Conservation (phyloP, 2,797 vertebrate genomes). For the Emydoidea blandingii region DNA sequence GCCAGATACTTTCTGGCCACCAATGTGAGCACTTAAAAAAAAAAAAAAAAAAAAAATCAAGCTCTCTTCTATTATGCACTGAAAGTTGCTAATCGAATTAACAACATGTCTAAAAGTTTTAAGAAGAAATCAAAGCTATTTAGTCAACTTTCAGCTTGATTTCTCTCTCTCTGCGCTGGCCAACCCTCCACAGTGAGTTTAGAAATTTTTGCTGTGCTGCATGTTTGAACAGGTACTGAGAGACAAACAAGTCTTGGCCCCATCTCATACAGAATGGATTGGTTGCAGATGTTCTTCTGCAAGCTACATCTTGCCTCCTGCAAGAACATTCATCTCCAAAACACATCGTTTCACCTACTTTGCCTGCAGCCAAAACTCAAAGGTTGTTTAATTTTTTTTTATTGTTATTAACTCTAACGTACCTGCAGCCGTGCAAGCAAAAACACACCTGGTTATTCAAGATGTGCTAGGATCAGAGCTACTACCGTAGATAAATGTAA, state of each 20-base stretch:
- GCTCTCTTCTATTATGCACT: neutral
- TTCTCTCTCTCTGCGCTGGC: slow-evolving; percentile 62
- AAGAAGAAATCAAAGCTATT: slow-evolving; percentile 73
- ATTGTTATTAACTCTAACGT: slow-evolving; percentile 74
- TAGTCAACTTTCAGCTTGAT: slow-evolving; percentile 65
- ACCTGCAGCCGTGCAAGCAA: slow-evolving; percentile 67
- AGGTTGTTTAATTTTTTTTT: slow-evolving; percentile 72
- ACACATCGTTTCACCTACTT: slow-evolving; percentile 87
- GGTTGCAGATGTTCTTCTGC: slow-evolving; percentile 96
- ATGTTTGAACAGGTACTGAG: slow-evolving; percentile 91
- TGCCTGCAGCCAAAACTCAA: slow-evolving; percentile 88
- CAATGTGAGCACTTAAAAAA: neutral
- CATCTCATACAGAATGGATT: slow-evolving; percentile 93
- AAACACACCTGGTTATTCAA: slow-evolving; percentile 60
- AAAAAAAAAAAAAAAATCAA: no score
- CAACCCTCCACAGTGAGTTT: slow-evolving; percentile 72
- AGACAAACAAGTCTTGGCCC: slow-evolving; percentile 98
- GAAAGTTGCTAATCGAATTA: slow-evolving; percentile 59
- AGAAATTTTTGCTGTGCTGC: slow-evolving; percentile 82
- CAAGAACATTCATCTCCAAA: slow-evolving; percentile 94
- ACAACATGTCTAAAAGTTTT: slow-evolving; percentile 55
- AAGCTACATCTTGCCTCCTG: slow-evolving; percentile 95
- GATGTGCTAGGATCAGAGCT: rapidly evolving
- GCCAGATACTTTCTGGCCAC: slow-evolving; percentile 4
- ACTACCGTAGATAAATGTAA: slow-evolving; percentile 53